Base-by-base conservation (phyloP, 2,113 vertebrate genomes). In the Nyctibius bracteatus region DNA sequence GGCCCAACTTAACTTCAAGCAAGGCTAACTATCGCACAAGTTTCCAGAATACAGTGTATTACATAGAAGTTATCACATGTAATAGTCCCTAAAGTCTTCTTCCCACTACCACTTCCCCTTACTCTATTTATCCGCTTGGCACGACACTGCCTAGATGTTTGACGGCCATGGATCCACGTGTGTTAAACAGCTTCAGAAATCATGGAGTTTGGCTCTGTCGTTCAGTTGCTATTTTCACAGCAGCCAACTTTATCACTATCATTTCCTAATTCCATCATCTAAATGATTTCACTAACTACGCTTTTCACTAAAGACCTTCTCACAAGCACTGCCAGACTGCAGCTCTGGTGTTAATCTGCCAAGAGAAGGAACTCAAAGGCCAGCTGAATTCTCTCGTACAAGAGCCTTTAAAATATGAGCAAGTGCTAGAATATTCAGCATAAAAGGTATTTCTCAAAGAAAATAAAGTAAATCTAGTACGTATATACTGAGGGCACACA, bases 181-280 rank as follows among this genome's bases (percentile, higher is more conserved):
- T 72, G 47, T 59, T 88, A 61, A 94, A 87, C 49, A 68, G 78
- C 52, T 92, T 59, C 70, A 88, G 81, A 74, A 78, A 65, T 49
- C 59, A 31, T 1, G 2, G 59, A 44, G 18, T 62, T 77, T 4
- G 21, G 82, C 51, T 93, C 88, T 71, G 77, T 73, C 27, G 27
- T 62, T 46, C 68, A 58, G 72, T 70, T 94, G 65, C 73, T 89
- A 41, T 85, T 95, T 96, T 84, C 90, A 87, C 39, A 74, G 92
- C 79, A 88, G 88, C 79, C 90, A 94, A 72, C 79, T 93, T 88
- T 47, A 86, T 92, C 85, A 72, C 70, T 77, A 75, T 67, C 57
- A 49, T 93, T 93, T 94, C 88, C 88, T 88, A 94, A 95, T 94
- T 88, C 80, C 73, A 83, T 86, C 67, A 80, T 65, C 80, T 84